A percentile compares a stretch with the other conserved stretches of the same genome.
Conservation (phyloP, 2,888 invertebrate species). For the Eilema caniola region DNA sequence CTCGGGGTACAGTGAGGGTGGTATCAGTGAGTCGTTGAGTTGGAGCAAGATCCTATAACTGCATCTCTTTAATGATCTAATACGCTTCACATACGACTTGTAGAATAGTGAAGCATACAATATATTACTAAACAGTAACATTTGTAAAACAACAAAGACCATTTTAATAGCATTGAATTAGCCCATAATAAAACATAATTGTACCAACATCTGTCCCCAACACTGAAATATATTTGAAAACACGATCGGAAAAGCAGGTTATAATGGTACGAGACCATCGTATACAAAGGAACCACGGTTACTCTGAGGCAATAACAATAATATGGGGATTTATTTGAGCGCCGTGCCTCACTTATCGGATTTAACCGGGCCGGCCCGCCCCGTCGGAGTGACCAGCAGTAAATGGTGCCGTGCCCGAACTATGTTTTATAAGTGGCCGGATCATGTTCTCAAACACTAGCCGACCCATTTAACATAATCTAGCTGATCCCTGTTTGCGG, state of each 20-base stretch:
- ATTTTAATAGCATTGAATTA: constrained; percentile 25
- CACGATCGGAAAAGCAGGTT: constrained; percentile 62
- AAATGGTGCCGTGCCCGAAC: constrained; percentile 59
- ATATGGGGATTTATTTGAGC: constrained; percentile 75
- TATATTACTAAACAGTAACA: too few relatives aligned
- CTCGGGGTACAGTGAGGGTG: too few relatives aligned
- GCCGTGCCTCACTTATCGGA: constrained; percentile 75
- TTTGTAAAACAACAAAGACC: not conserved
- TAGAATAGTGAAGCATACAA: too few relatives aligned
- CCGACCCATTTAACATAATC: constrained; percentile 67
- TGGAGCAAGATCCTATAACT: too few relatives aligned
- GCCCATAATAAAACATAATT: constrained; percentile 33
- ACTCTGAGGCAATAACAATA: constrained; percentile 72
- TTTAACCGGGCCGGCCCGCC: constrained; percentile 65
- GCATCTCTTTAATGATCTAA: too few relatives aligned
- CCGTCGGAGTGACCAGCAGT: constrained; percentile 57
- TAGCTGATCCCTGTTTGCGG: constrained; percentile 54
- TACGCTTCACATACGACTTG: too few relatives aligned
- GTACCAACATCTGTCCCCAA: constrained; percentile 35
- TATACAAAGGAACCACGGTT: constrained; percentile 65
- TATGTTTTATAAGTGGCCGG: constrained; percentile 72
- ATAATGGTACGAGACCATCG: constrained; percentile 60
- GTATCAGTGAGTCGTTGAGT: too few relatives aligned
- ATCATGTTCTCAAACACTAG: constrained; percentile 59
- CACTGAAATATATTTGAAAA: constrained; percentile 56